Evolutionary conservation across 2,888 invertebrate genomes (phyloP).

Genomic region (Phaedon cochleariae): DNA sequence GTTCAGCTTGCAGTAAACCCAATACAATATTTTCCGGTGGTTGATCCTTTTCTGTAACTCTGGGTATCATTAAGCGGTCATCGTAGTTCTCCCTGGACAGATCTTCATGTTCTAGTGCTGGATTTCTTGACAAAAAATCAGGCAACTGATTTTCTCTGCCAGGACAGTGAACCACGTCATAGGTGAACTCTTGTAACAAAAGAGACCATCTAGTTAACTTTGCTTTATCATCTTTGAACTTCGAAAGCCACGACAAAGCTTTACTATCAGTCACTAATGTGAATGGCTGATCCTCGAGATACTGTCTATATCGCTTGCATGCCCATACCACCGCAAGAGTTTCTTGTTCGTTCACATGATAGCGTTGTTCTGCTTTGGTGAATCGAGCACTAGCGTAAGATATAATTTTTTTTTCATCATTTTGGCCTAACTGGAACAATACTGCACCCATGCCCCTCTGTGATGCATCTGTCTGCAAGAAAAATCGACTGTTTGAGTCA

Average conservation of each 20-base stretch:
- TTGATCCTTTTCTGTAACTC: background rate
- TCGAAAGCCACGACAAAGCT: slow-evolving; percentile 38
- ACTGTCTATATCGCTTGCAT: slow-evolving; percentile 38
- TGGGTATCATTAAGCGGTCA: background rate
- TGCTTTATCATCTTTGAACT: background rate
- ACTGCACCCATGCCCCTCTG: slow-evolving; percentile 41
- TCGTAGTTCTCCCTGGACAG: slow-evolving; percentile 14
- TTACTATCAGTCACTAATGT: slow-evolving; percentile 40
- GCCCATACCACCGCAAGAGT: slow-evolving; percentile 45
- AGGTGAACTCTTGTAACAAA: slow-evolving; percentile 34
- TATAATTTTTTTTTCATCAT: slow-evolving; percentile 27
- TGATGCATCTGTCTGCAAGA: slow-evolving; percentile 44
- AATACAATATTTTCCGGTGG: background rate
- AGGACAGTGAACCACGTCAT: slow-evolving; percentile 42
- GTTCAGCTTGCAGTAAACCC: background rate
- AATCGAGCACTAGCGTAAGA: slow-evolving; percentile 40
- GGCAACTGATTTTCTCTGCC: slow-evolving; percentile 37
- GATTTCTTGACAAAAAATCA: slow-evolving; percentile 32
- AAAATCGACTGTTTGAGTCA: slow-evolving; percentile 29
- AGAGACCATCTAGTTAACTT: slow-evolving; percentile 33
- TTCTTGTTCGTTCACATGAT: slow-evolving; percentile 47
- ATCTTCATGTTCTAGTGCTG: slow-evolving; percentile 3
- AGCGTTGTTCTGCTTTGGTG: slow-evolving; percentile 23
- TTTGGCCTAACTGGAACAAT: slow-evolving; percentile 32
- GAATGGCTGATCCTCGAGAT: slow-evolving; percentile 42